phyloP scores from a whole-genome alignment of 2,113 vertebrate species.

The Vimba vimba region DNA sequence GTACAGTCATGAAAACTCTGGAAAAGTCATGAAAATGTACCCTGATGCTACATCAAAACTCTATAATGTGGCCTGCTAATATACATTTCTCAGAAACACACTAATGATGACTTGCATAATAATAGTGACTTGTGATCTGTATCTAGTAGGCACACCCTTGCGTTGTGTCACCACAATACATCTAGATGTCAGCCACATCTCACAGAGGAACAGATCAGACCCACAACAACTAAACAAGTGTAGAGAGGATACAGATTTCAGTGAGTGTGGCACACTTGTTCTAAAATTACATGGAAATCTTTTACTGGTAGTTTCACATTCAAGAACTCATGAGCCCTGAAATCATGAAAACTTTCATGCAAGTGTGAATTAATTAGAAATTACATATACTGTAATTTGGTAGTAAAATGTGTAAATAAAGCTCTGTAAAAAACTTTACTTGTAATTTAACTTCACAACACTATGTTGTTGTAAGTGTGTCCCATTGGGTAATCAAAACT shows the following conservation, averaged over 20 bases:
- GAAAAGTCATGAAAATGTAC: neutral
- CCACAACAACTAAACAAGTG: neutral
- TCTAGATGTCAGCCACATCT: neutral
- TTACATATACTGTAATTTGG: too few relatives aligned
- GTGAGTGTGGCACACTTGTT: neutral
- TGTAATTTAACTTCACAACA: neutral
- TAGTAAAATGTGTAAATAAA: neutral
- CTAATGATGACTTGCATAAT: neutral
- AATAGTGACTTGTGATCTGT: neutral
- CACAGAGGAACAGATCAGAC: neutral
- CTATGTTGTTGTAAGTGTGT: neutral
- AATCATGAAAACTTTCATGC: too few relatives aligned
- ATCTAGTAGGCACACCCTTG: neutral
- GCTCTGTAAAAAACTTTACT: neutral
- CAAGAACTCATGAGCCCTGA: too few relatives aligned
- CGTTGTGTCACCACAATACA: neutral
- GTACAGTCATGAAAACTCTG: too few relatives aligned
- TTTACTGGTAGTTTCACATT: too few relatives aligned
- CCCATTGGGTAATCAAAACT: neutral
- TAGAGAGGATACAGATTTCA: neutral
- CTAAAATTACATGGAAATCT: neutral
- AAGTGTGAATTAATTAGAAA: too few relatives aligned
- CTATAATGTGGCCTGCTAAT: neutral
- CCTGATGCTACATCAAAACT: neutral
- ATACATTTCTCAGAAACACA: neutral